Base-by-base conservation (phyloP, 2,113 vertebrate genomes). In the Eonycteris spelaea region DNA sequence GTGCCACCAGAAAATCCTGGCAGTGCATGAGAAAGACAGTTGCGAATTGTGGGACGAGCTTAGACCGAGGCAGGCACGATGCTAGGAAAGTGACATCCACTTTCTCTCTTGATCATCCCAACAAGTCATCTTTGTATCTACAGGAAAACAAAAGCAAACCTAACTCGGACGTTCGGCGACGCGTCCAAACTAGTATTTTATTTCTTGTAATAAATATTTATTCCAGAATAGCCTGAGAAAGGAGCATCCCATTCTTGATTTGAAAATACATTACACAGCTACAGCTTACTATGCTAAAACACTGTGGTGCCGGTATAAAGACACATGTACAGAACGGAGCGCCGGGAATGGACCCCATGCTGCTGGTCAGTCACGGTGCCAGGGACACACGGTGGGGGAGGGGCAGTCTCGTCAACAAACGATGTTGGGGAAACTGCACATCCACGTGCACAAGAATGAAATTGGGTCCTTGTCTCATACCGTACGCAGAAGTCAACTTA, bases 31-130 rank as follows among this genome's bases (percentile, higher is more conserved):
- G 71, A 51, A 63, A n/a, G 48, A 59, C 71, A 55, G 26, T 0
- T 24, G 35, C 33, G 57, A 8, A 7, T 13, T 40, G 38, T 1
- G 33, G 55, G 30, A 19, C 5, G 5, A 57, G 78, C 55, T 38
- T 48, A 18, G 0, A 10, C 35, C 40, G 3, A 12, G 12, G 73
- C 15, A 13, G 10, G 55, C 6, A 1, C 0, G 74, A 14, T 1
- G 15, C 65, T 16, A 51, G 45, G 26, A 3, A n/a, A 12, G 15
- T 26, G 10, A 43, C 8, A 3, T 16, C 6, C 21, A 1, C 22
- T 40, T 51, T 38, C 68, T 53, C 68, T 48, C 16, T 51, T 51
- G 21, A 59, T 13, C 26, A n/a, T n/a, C 18, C 28, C 61, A 12
- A 15, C 14, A 45, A 35, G 63, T 6, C 43, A 30, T 35, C 22